Base-by-base conservation (phyloP, 2,888 invertebrate species). In the Apodemia zela region DNA sequence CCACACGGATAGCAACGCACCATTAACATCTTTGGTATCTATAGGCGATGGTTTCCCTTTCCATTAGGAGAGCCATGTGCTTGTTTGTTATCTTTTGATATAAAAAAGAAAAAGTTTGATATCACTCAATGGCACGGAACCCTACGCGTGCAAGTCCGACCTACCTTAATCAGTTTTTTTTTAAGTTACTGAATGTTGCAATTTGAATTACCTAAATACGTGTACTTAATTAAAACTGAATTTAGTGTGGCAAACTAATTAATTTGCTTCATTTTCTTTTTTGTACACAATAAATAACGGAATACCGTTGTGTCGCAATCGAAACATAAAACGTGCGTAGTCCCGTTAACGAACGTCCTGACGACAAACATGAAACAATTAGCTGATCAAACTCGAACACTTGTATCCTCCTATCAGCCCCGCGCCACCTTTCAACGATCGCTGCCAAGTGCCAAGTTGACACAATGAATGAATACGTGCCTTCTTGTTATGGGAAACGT, bases 381-480 rank as follows among this genome's bases (percentile, higher is more conserved):
- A 15, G n/a, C 29, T 57, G 54, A 57, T 57, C 54, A 57, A 57
- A 29, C 54, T 57, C 25, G 25, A 57, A 57, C 54, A 54, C 54
- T 7, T 25, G 54, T 57, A 25, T 29, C 54, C 54, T 21, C 54
- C 25, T 57, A n/a, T 57, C 54, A 15, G 7, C 29, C 25, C 15
- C 29, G 17, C 45, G 45, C 29, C 21, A 29, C 54, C 54, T 21
- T 25, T 54, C 25, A 54, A 10, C 54, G 21, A 29, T 21, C 54
- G 54, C 25, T 57, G 54, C 54, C 54, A 57, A 57, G 54, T 57
- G 54, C 54, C 54, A 57, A 57, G 54, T 57, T 57, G 54, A 57
- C 54, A 57, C 54, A 57, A 57, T 29, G 54, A 57, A 57, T 57
- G 54, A 57, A 57, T 57, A 57, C 54, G 54, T 57, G 54, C 54